Evolutionary conservation across 2,888 invertebrate genomes (phyloP), one percentile per base, ranked within the genome.

Genomic region (Drosophila putrida): DNA sequence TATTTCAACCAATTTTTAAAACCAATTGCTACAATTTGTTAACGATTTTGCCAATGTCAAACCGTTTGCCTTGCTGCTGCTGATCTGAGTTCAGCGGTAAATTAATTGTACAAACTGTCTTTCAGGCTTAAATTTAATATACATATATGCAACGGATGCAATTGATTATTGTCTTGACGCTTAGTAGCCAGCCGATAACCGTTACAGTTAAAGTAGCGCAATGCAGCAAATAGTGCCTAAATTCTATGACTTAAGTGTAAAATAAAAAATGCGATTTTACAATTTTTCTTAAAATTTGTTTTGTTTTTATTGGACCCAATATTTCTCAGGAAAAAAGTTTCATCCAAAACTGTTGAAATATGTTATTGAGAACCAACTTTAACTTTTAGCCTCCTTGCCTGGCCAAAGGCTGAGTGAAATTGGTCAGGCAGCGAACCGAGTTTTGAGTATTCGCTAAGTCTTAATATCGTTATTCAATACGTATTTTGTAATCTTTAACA

Each of bases 231-330:
- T 75, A 84, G 83, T 83, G 83, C 83, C 83, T 83, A 83, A 36
- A 71, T 71, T 58, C 25, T 80, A 74, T 68, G 63, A 87, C 57
- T 69, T 83, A 87, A 83, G 83, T 35, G 64, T 89, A 83, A 87
- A 83, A 81, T 83, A 89, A 89, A 20, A 43, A 41, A 62, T 66
- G 75, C 65, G 88, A 87, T 83, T 83, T 83, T 83, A 83, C 83
- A 89, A 81, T 67, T 75, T 82, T 88, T 68, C 63, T 71, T 61
- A 66, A 47, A 39, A 33, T 38, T 35, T 1, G 9, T 27, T 9
- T n/a, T n/a, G 33, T 15, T 58, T 11, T 64, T 13, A n/a, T 20
- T 44, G 11, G n/a, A 9, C 31, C 1, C 1, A 0, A 5, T 1
- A 4, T 8, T 28, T 4, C 6, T 28, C 28, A 28, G 28, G 20